These are phyloP conservation scores for Girardia tigrina DNA, from an alignment of 2,888 invertebrate genomes.

Conservation along the genomic window DNA sequence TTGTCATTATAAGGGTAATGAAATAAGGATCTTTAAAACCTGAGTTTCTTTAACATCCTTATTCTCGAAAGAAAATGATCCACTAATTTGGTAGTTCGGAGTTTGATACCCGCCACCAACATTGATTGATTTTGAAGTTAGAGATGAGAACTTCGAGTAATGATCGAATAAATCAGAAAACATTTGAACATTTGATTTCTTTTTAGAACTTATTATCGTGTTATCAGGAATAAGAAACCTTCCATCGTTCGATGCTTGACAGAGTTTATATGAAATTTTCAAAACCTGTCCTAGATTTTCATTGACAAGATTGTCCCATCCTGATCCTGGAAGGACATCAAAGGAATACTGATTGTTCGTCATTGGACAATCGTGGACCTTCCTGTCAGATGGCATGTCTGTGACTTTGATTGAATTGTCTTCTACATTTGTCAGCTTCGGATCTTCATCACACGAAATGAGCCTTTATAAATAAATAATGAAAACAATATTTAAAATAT, in stretches of 20 bases:
- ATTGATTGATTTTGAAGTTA: conserved; percentile 40
- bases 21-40: not conserved
- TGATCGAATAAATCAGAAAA: conserved; percentile 39
- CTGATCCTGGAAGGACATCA: conserved; percentile 40
- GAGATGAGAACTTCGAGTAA: conserved; percentile 39
- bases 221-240: conserved; percentile 41
- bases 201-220: conserved; percentile 40
- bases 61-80: conserved; percentile 39
- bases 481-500: too few species aligned
- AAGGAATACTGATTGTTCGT: not conserved
- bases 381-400: conserved; percentile 39
- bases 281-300: conserved; percentile 40
- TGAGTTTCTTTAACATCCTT: not conserved
- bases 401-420: too few species aligned
- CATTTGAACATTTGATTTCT: conserved; percentile 39
- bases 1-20: too few species aligned
- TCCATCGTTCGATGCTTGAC: conserved; percentile 41
- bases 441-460: too few species aligned
- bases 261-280: conserved; percentile 40
- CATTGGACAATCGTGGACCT: conserved; percentile 36
- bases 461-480: too few species aligned
- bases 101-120: conserved; percentile 38
- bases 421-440: too few species aligned
- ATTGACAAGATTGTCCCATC: conserved; percentile 44
- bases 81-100: conserved; percentile 39